Conservation (phyloP, 2,113 vertebrate species). For the Hydrochoerus hydrochaeris region DNA sequence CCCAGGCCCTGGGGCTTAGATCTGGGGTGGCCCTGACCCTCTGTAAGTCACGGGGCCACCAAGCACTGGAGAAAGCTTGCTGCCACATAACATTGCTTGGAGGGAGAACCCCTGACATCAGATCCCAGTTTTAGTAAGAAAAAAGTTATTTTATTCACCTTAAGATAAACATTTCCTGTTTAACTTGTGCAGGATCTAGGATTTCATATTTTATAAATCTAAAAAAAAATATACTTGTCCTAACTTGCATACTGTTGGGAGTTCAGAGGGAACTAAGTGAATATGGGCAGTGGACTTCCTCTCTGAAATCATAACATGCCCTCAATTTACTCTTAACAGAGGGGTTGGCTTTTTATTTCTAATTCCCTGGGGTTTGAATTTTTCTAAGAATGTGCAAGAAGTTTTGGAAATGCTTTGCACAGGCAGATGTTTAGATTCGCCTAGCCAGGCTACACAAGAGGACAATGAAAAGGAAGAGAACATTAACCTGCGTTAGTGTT, state of each 20-base stretch:
- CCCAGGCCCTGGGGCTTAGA: not conserved
- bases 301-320: not conserved
- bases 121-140: not conserved
- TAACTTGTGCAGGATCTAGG: not conserved
- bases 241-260: not conserved
- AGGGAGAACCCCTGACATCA: not conserved
- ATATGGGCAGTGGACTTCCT: fast-evolving
- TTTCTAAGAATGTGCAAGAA: not conserved
- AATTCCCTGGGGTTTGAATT: not conserved
- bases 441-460: not conserved
- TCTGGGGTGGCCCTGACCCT: not conserved
- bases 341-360: not conserved
- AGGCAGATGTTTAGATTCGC: not conserved
- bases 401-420: not conserved
- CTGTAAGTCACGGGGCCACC: not conserved
- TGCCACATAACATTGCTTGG: not conserved
- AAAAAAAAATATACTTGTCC: not conserved
- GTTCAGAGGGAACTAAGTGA: not conserved
- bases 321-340: not conserved
- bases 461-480: not conserved
- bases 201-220: not conserved
- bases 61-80: not conserved
- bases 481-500: fast-evolving
- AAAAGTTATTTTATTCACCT: not conserved
- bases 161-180: not conserved